Percentiles rank a stretch among this genome's conserved stretches.
Conservation (phyloP, 1,140 invertebrate genomes). For the Drosophila eugracilis region DNA sequence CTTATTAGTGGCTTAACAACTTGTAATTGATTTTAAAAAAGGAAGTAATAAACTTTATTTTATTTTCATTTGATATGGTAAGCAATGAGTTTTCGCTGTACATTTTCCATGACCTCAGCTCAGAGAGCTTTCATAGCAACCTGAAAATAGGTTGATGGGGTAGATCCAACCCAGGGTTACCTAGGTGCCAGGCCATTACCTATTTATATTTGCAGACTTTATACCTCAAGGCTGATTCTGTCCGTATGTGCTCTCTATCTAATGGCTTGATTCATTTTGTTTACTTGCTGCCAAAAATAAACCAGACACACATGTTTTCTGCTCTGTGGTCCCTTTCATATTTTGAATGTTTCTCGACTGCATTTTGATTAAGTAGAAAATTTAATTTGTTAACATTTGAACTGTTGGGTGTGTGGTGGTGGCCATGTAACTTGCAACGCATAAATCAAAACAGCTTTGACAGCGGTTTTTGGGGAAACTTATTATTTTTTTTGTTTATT, state of each 20-base stretch:
- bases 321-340: slow-evolving; percentile 69
- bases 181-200: slow-evolving; percentile 60
- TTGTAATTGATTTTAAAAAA: slow-evolving; percentile 1
- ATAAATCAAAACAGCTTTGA: slow-evolving; percentile 76
- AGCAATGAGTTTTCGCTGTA: no score
- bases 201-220: slow-evolving; percentile 48
- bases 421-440: slow-evolving; percentile 44
- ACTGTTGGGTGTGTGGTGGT: slow-evolving; percentile 38
- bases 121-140: slow-evolving; percentile 2
- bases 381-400: slow-evolving; percentile 75
- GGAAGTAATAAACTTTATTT: not conserved
- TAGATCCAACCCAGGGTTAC: no score
- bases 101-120: slow-evolving; percentile 2
- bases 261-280: slow-evolving; percentile 79
- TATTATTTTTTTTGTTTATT: slow-evolving; percentile 34
- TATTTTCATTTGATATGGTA: no score
- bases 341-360: slow-evolving; percentile 51
- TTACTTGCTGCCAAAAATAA: slow-evolving; percentile 73
- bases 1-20: not conserved
- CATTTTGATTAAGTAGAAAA: slow-evolving; percentile 80
- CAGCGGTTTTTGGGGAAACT: slow-evolving; percentile 36
- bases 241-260: slow-evolving; percentile 56
- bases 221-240: slow-evolving; percentile 59
- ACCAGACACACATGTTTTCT: slow-evolving; percentile 39
- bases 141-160: not conserved